Evolutionary conservation across 2,888 invertebrate species (phyloP).

Genomic region (Orthonevra nobilis): DNA sequence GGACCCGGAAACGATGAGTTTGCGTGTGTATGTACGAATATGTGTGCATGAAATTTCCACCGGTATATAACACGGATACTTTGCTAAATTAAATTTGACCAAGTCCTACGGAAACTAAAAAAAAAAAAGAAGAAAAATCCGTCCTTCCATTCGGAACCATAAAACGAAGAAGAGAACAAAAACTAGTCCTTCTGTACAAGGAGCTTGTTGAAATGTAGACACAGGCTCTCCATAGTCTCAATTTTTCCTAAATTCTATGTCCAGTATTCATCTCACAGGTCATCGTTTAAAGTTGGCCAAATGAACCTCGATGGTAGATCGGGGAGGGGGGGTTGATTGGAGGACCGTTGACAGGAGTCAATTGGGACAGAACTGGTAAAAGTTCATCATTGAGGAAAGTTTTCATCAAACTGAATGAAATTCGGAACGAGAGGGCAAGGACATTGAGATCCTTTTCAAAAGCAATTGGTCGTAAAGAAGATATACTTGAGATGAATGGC

Average conservation of each 20-base stretch:
- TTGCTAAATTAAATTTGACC: conserved; percentile 68
- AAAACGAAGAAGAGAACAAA: conserved; percentile 34
- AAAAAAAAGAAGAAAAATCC: conserved; percentile 24
- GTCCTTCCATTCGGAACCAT: conserved; percentile 47
- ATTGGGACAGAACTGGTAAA: conserved; percentile 51
- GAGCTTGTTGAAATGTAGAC: conserved; percentile 25
- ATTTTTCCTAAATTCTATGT: conserved; percentile 53
- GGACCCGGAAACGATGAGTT: no score
- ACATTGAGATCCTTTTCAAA: conserved; percentile 27
- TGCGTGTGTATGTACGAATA: conserved; percentile 8
- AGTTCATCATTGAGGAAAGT: conserved; percentile 63
- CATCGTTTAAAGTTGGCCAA: conserved; percentile 55
- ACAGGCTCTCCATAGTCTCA: conserved; percentile 23
- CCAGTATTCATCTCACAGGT: conserved; percentile 65
- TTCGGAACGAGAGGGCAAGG: neutral
- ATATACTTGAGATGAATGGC: conserved; percentile 47
- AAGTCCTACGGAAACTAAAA: conserved; percentile 55
- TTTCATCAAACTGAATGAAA: conserved; percentile 51
- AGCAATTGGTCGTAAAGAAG: conserved; percentile 59
- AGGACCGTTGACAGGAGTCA: conserved; percentile 32
- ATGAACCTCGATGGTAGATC: neutral
- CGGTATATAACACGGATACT: conserved; percentile 50
- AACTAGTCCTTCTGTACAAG: conserved; percentile 8
- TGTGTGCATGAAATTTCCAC: conserved; percentile 43
- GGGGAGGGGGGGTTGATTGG: neutral